Conservation (phyloP, 1,140 invertebrate species). For the Aphaenogaster rudis region DNA sequence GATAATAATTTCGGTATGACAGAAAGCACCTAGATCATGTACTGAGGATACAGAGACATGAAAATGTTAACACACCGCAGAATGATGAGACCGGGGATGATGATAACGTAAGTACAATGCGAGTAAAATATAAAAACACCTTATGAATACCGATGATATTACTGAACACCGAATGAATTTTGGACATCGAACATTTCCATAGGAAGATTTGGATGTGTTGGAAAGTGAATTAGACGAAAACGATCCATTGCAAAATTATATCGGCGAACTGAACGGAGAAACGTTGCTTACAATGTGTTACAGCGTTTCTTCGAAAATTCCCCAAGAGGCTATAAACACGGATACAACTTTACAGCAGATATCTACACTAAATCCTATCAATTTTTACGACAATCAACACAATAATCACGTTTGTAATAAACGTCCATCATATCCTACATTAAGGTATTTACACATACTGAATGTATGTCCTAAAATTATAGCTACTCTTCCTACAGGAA, state of each 20-base stretch:
- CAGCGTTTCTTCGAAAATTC: slow-evolving; percentile 51
- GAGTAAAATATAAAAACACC: not conserved
- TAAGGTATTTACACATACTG: slow-evolving; percentile 46
- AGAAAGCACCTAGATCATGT: slow-evolving; percentile 80
- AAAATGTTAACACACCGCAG: slow-evolving; percentile 71
- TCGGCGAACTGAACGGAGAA: slow-evolving; percentile 81
- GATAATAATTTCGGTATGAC: slow-evolving; percentile 7
- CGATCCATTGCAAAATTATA: slow-evolving; percentile 79
- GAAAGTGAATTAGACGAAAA: slow-evolving; percentile 82
- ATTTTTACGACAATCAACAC: slow-evolving; percentile 42
- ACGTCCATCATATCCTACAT: not conserved
- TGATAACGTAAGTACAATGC: slow-evolving; percentile 76
- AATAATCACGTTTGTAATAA: slow-evolving; percentile 26
- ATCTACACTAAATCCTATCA: not conserved
- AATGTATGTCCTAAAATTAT: not conserved
- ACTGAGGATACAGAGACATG: slow-evolving; percentile 76
- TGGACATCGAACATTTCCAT: slow-evolving; percentile 12
- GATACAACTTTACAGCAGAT: slow-evolving; percentile 23
- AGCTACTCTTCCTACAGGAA: not conserved
- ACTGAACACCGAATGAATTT: not conserved
- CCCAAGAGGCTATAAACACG: slow-evolving; percentile 23
- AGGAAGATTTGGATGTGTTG: slow-evolving; percentile 81
- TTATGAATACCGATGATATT: not conserved
- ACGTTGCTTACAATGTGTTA: slow-evolving; percentile 79
- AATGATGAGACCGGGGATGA: slow-evolving; percentile 78